Conservation (phyloP, 2,113 vertebrate species). For the Carollia perspicillata region DNA sequence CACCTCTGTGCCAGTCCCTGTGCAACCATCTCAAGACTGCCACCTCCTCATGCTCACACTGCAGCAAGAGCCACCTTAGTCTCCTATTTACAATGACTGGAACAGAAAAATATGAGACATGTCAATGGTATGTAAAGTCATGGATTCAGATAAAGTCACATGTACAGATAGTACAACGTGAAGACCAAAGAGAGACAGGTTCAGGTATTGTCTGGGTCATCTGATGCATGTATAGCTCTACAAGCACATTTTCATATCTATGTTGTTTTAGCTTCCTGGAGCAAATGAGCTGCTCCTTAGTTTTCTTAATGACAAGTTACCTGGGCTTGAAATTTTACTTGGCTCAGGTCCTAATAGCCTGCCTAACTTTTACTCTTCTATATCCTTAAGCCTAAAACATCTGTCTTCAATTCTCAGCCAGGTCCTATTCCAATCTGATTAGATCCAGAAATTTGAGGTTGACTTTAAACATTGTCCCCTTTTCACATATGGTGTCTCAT, state of each 20-base stretch:
- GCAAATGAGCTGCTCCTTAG: neutral
- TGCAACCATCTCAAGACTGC: neutral
- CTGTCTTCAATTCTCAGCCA: neutral
- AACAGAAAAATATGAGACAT: neutral
- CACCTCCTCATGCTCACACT: neutral
- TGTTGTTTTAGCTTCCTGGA: neutral
- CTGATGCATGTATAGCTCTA: rapidly evolving
- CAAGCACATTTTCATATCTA: neutral
- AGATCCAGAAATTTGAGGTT: neutral
- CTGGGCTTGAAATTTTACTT: neutral
- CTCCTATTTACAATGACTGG: neutral
- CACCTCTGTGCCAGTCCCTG: conserved; percentile 69
- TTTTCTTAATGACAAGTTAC: neutral
- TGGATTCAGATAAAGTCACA: neutral
- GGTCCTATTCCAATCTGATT: neutral
- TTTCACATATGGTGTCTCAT: no score
- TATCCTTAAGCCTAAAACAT: neutral
- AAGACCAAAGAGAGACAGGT: neutral
- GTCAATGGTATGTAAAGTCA: neutral
- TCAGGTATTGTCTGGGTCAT: neutral
- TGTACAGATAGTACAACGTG: neutral
- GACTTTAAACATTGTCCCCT: neutral
- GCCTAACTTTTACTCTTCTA: neutral
- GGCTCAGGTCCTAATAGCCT: neutral
- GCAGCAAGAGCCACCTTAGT: neutral